Conservation (phyloP, 2,797 vertebrate genomes). For the Peromyscus attwateri region DNA sequence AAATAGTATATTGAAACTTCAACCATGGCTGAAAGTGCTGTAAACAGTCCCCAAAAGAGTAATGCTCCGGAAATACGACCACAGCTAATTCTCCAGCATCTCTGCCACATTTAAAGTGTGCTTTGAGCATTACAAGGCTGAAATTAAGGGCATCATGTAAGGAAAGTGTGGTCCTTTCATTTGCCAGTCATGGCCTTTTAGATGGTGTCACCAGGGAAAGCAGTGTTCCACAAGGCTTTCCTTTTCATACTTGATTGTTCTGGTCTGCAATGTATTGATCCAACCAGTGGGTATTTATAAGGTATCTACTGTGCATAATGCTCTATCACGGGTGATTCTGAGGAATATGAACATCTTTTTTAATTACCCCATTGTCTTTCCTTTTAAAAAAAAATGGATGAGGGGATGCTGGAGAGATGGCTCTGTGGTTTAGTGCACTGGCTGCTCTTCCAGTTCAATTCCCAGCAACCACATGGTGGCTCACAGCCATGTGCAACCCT, state of each 20-base stretch:
- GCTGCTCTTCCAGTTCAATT: neutral
- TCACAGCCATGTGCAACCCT: neutral
- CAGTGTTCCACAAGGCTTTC: neutral
- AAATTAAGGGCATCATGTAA: conserved; percentile 41
- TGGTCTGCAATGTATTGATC: neutral
- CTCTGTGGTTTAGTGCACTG: neutral
- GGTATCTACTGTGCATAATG: neutral
- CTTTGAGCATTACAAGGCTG: neutral
- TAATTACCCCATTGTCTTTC: neutral
- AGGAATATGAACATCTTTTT: conserved; percentile 29
- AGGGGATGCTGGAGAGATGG: neutral
- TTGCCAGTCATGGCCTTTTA: conserved; percentile 32
- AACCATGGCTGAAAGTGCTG: conserved; percentile 12
- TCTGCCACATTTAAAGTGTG: neutral
- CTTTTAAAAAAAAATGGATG: neutral
- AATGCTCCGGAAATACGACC: neutral
- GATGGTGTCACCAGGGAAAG: conserved; percentile 12
- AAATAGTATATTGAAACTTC: neutral
- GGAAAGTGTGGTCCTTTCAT: conserved; percentile 8
- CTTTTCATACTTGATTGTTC: conserved; percentile 36
- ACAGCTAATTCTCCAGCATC: neutral
- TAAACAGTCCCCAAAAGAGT: neutral
- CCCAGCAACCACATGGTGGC: neutral
- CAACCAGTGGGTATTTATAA: neutral
- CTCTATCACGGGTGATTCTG: neutral